A percentile compares a stretch with the other conserved stretches of the same genome.
Conservation (phyloP, 2,113 vertebrate genomes). For the Probosciger aterrimus region DNA sequence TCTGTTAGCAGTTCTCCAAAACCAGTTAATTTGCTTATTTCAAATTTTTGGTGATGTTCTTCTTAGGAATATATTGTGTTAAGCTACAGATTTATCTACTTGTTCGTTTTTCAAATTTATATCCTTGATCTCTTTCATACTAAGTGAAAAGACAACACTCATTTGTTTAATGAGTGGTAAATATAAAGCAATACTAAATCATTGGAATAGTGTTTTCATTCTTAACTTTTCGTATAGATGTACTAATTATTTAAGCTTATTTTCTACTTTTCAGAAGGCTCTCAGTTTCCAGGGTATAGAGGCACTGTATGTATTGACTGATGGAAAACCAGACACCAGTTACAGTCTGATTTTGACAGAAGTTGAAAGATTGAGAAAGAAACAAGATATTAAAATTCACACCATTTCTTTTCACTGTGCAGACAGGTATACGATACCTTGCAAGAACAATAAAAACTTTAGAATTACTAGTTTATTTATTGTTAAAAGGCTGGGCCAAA, state of each 20-base stretch:
- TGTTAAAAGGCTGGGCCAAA: neutral
- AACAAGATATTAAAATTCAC: slow-evolving; percentile 71
- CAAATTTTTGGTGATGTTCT: neutral
- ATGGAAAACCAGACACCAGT: slow-evolving; percentile 81
- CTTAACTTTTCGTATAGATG: neutral
- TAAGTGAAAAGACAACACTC: neutral
- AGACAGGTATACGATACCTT: slow-evolving; percentile 68
- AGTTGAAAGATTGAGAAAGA: slow-evolving; percentile 49
- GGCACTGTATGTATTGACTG: slow-evolving; percentile 80
- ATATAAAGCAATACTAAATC: neutral
- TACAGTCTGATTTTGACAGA: slow-evolving; percentile 73
- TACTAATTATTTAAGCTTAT: neutral
- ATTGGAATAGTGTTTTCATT: neutral
- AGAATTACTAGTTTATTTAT: neutral
- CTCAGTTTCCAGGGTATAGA: slow-evolving; percentile 66
- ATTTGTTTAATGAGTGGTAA: neutral
- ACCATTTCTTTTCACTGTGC: slow-evolving; percentile 71
- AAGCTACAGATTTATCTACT: neutral
- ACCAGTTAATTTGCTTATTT: neutral
- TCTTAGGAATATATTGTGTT: neutral
- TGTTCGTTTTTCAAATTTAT: neutral
- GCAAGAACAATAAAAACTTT: neutral
- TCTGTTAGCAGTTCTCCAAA: neutral
- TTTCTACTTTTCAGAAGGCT: slow-evolving; percentile 70
- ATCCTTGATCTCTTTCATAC: neutral